Base-by-base conservation (phyloP, 1,140 invertebrate species). In the Nymphalis io region DNA sequence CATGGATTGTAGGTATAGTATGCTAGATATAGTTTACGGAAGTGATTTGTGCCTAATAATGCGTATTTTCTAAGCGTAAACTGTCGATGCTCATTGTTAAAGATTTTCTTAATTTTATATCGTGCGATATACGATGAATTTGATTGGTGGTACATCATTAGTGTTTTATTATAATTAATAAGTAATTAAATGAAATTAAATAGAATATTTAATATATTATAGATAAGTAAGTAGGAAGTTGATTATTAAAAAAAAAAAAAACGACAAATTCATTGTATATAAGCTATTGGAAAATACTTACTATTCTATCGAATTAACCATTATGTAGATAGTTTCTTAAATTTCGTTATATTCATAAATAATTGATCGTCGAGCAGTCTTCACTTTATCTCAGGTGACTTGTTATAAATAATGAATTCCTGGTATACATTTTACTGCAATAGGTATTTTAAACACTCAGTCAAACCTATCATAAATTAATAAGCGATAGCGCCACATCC, bases 41-140 rank as follows among this genome's bases (percentile, higher is more conserved):
- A 81, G 79, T 87, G 83, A 88, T 87, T 86, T 84, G 88, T 90
- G 87, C 88, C 88, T 90, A 84, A 84, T 65, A 68, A 80, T 46
- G 73, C 66, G 78, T 80, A 77, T 71, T 76, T 74, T 79, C 67
- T 82, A 80, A 78, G 74, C 69, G 57, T 70, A 62, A 57, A 65
- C 61, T 64, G 68, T 70, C 62, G 57, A 60, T 71, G 59, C 60
- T 67, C 40, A 48, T 72, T 68, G 48, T 68, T 72, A 46, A 53
- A 40, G 55, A 60, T 42, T 33, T n/a, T 53, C 42, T 62, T 69
- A n/a, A 39, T 53, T 69, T 44, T 57, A 33, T 61, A 46, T 21
- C 18, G 46, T 5, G 27, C 51, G 16, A 63, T 60, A 27, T 62
- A 63, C 64, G 57, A 66, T 66, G 64, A 66, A 66, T 66, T 66